Evolutionary conservation across 1,140 invertebrate genomes (phyloP).

Genomic region (Caenorhabditis inopinata): DNA sequence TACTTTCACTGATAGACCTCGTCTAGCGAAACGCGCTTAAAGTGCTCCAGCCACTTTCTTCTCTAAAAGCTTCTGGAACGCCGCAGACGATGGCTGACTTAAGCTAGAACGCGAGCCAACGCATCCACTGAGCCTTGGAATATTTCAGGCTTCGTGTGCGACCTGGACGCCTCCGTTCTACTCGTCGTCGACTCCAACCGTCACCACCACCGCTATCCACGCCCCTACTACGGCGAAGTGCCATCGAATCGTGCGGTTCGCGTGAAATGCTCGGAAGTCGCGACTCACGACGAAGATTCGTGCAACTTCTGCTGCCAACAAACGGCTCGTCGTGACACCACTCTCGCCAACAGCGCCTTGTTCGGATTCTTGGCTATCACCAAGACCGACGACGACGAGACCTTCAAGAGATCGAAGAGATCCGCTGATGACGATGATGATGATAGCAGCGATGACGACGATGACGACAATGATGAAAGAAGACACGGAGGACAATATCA

Average conservation of each 20-base stretch:
- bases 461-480: background rate
- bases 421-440: background rate
- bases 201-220: background rate
- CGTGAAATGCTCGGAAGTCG: conserved; percentile 35
- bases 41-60: too few relatives aligned
- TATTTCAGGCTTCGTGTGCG: conserved; percentile 39
- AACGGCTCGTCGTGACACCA: conserved; percentile 35
- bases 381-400: conserved; percentile 12
- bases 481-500: background rate
- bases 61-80: too few relatives aligned
- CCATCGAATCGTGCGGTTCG: conserved; percentile 1
- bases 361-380: conserved; percentile 19
- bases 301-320: conserved; percentile 47
- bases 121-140: background rate
- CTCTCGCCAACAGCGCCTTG: background rate
- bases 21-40: background rate
- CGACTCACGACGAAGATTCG: conserved; percentile 36
- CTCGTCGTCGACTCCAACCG: conserved; percentile 29
- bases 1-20: background rate
- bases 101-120: too few relatives aligned
- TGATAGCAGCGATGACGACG: background rate
- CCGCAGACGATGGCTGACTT: too few relatives aligned
- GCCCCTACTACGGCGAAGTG: conserved; percentile 12
- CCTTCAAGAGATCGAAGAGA: background rate
- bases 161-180: conserved; percentile 44